These are phyloP conservation scores for Drosophila saltans DNA, from an alignment of 1,140 invertebrate species.

Conservation along the genomic window DNA sequence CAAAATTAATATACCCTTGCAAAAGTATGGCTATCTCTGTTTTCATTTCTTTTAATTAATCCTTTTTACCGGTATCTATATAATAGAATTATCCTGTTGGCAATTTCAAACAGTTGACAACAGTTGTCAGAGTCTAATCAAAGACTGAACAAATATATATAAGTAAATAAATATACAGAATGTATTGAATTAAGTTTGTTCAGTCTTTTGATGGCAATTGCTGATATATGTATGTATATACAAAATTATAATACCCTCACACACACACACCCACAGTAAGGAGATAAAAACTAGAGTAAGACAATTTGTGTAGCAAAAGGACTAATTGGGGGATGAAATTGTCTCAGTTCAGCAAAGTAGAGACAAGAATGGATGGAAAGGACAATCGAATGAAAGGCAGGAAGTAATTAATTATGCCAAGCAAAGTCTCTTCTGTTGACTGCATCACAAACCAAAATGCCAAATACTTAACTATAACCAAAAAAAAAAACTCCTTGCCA, in stretches of 20 bases:
- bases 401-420: constrained; percentile 73
- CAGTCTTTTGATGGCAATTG: too few species aligned
- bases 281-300: not conserved
- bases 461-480: constrained; percentile 15
- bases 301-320: constrained; percentile 22
- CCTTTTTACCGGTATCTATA: too few species aligned
- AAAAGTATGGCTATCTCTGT: too few species aligned
- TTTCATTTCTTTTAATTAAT: too few species aligned
- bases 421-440: constrained; percentile 30
- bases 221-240: too few species aligned
- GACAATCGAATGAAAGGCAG: constrained; percentile 64
- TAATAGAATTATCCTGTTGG: too few species aligned
- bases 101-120: too few species aligned
- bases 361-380: constrained; percentile 29
- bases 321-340: constrained; percentile 74
- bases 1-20: too few species aligned
- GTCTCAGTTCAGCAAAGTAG: constrained; percentile 50
- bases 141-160: too few species aligned
- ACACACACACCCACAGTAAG: not conserved
- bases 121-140: too few species aligned
- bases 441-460: constrained; percentile 51
- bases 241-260: not conserved
- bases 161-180: too few species aligned
- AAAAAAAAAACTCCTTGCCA: not conserved
- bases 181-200: too few species aligned